Percentiles rank a stretch among this genome's conserved stretches.
Conservation (phyloP, 2,113 vertebrate genomes). For the Mesembrinibis cayennensis region DNA sequence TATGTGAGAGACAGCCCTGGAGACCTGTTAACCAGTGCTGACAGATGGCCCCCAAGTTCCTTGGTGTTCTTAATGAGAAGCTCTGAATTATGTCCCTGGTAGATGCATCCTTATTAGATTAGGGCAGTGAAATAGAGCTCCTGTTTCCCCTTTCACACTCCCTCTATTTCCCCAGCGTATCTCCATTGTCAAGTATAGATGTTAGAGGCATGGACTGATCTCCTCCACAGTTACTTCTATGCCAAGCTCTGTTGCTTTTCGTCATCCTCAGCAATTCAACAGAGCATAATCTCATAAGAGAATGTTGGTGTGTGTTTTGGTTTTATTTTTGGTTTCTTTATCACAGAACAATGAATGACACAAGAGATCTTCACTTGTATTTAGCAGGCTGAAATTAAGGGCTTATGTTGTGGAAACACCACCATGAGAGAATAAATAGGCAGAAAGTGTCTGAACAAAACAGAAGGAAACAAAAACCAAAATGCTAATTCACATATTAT, state of each 20-base stretch:
- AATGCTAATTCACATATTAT: not conserved
- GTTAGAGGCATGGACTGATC: not conserved
- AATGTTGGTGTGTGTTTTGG: not conserved
- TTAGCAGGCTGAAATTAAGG: not conserved
- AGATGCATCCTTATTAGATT: slow-evolving; percentile 20
- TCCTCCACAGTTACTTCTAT: not conserved
- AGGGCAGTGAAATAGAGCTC: not conserved
- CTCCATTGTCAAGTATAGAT: not conserved
- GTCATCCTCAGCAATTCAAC: not conserved
- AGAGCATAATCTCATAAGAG: not conserved
- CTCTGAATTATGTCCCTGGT: not conserved
- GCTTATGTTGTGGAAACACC: not conserved
- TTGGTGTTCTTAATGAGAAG: not conserved
- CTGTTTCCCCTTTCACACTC: not conserved
- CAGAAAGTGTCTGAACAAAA: not conserved
- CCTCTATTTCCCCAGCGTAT: not conserved
- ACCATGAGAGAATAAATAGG: not conserved
- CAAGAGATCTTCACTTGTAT: not conserved
- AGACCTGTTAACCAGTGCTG: not conserved
- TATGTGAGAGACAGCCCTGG: not conserved
- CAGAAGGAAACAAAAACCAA: not conserved
- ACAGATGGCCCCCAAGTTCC: not conserved
- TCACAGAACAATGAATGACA: not conserved
- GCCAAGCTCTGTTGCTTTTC: not conserved
- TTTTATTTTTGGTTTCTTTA: not conserved